phyloP scores from a whole-genome alignment of 2,113 vertebrate genomes.

The Percina caprodes region DNA sequence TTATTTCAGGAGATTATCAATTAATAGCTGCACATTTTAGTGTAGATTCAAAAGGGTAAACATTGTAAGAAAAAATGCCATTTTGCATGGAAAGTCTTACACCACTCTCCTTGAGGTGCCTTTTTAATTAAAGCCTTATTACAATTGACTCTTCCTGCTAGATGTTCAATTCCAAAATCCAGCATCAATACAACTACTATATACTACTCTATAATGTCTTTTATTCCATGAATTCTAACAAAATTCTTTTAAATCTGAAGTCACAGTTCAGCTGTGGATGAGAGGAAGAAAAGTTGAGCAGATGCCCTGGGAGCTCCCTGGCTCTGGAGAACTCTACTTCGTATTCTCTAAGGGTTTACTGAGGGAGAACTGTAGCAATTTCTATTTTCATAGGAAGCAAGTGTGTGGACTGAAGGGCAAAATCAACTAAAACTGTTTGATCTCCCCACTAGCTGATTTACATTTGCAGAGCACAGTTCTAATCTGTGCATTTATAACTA shows the following conservation, averaged over 20 bases:
- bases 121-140: slow-evolving; percentile 21
- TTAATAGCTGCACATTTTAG: not conserved
- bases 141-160: not conserved
- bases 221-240: slow-evolving; percentile 21
- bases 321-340: slow-evolving; percentile 60
- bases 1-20: slow-evolving; percentile 1
- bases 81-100: slow-evolving; percentile 12
- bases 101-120: slow-evolving; percentile 11
- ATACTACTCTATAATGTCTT: not conserved
- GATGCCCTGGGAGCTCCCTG: slow-evolving; percentile 45
- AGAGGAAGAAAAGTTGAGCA: slow-evolving; percentile 59
- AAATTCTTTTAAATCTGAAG: slow-evolving; percentile 49
- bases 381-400: slow-evolving; percentile 76
- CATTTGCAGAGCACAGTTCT: slow-evolving; percentile 71
- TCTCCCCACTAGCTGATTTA: slow-evolving; percentile 79
- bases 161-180: not conserved
- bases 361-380: slow-evolving; percentile 65
- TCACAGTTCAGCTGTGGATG: slow-evolving; percentile 53
- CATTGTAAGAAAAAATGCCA: not conserved
- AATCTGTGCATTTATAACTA: slow-evolving; percentile 79
- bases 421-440: slow-evolving; percentile 79
- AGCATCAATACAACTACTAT: not conserved
- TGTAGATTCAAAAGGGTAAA: not conserved
- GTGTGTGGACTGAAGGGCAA: slow-evolving; percentile 70
- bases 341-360: slow-evolving; percentile 74